Conservation (phyloP, 2,113 vertebrate genomes). For the Sterna hirundo region DNA sequence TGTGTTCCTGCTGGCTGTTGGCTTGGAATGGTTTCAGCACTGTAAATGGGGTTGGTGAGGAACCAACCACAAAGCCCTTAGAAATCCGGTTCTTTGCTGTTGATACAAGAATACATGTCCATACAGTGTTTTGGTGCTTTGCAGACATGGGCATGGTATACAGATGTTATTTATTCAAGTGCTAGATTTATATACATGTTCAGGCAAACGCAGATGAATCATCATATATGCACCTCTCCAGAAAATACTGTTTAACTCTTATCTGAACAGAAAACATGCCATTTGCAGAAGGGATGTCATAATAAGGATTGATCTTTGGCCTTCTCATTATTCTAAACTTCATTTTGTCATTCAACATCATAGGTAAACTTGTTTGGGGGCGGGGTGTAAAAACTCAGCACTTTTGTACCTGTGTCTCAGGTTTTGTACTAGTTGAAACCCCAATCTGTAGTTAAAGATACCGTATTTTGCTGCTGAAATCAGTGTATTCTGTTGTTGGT, state of each 20-base stretch:
- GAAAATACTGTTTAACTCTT: not conserved
- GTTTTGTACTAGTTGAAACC: not conserved
- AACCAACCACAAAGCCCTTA: not conserved
- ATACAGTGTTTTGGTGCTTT: slow-evolving; percentile 2
- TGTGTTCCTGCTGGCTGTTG: not conserved
- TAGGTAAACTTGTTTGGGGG: not conserved
- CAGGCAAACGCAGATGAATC: not conserved
- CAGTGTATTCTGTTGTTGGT: not conserved
- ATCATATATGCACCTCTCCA: not conserved
- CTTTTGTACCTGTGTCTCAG: not conserved
- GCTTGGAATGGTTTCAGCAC: not conserved
- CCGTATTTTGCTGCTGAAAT: not conserved
- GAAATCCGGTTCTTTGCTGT: not conserved
- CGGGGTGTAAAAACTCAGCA: not conserved
- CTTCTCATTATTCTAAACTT: not conserved
- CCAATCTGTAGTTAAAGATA: not conserved
- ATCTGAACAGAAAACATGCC: not conserved
- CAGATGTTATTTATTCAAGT: slow-evolving; percentile 21
- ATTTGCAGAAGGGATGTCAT: not conserved
- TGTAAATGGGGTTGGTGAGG: not conserved
- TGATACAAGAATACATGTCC: not conserved
- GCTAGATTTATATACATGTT: not conserved
- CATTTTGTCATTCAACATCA: not conserved
- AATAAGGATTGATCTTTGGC: not conserved
- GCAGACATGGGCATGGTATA: not conserved